phyloP scores from a whole-genome alignment of 2,888 invertebrate species.

The Latrodectus elegans region DNA sequence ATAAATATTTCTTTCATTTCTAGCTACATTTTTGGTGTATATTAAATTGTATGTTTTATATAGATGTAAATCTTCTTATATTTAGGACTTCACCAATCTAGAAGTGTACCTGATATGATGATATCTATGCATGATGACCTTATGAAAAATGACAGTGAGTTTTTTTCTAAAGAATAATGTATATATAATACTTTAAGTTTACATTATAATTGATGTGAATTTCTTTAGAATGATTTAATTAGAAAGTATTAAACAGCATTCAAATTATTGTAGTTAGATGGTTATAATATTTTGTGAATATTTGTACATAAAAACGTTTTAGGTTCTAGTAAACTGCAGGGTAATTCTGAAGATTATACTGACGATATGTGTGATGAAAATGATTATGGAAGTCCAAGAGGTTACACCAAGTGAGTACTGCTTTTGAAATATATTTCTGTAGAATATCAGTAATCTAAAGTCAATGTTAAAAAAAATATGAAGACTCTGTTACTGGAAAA shows the following conservation, averaged over 20 bases:
- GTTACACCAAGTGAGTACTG: slow-evolving; percentile 49
- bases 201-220: neutral
- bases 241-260: neutral
- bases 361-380: slow-evolving; percentile 30
- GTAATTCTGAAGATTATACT: slow-evolving; percentile 30
- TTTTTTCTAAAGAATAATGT: neutral
- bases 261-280: neutral
- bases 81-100: slow-evolving; percentile 53
- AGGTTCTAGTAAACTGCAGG: neutral
- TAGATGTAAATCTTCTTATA: too few relatives aligned
- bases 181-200: neutral
- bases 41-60: too few relatives aligned
- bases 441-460: too few relatives aligned
- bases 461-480: too few relatives aligned
- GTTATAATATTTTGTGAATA: too few relatives aligned
- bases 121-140: slow-evolving; percentile 62
- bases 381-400: slow-evolving; percentile 16
- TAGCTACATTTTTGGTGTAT: too few relatives aligned
- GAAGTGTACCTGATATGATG: slow-evolving; percentile 68
- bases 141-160: slow-evolving; percentile 40
- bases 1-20: too few relatives aligned
- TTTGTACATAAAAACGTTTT: neutral
- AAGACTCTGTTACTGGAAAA: too few relatives aligned
- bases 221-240: neutral
- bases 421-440: neutral